Conservation (phyloP, 1,140 invertebrate genomes). For the Stegodyphus dumicola region DNA sequence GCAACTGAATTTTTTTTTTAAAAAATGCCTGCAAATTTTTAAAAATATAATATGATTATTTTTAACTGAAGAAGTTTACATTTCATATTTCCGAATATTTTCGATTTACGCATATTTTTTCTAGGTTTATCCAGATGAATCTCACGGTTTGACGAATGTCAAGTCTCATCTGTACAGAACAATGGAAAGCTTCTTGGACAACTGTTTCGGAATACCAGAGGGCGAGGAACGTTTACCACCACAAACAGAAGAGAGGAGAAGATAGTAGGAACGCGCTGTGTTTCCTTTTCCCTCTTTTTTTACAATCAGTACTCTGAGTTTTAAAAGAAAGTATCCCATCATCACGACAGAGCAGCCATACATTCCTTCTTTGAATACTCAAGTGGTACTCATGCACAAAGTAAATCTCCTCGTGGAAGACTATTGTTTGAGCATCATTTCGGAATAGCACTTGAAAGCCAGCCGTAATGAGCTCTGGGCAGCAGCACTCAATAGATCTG, state of each 20-base stretch:
- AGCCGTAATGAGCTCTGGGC: neutral
- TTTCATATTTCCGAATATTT: neutral
- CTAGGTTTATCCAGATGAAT: slow-evolving; percentile 63
- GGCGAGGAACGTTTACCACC: slow-evolving; percentile 41
- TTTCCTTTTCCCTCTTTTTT: neutral
- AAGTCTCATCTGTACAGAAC: slow-evolving; percentile 63
- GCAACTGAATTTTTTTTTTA: no score
- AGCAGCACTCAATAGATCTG: neutral
- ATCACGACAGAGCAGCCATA: neutral
- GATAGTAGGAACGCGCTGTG: slow-evolving; percentile 22
- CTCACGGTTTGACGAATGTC: slow-evolving; percentile 62
- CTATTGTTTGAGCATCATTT: neutral
- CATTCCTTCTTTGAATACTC: neutral
- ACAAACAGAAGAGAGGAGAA: slow-evolving; percentile 47
- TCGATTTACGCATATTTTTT: slow-evolving; percentile 3
- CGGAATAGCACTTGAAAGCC: no score
- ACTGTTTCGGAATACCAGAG: slow-evolving; percentile 61
- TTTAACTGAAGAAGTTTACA: no score
- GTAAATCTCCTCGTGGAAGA: neutral
- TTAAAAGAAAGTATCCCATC: neutral
- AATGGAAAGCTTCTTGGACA: slow-evolving; percentile 62
- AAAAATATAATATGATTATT: no score
- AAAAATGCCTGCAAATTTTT: no score
- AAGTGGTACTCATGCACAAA: neutral
- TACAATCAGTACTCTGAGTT: slow-evolving; percentile 46